phyloP scores from a whole-genome alignment of 2,113 vertebrate genomes.

The Chloropsis cyanopogon region DNA sequence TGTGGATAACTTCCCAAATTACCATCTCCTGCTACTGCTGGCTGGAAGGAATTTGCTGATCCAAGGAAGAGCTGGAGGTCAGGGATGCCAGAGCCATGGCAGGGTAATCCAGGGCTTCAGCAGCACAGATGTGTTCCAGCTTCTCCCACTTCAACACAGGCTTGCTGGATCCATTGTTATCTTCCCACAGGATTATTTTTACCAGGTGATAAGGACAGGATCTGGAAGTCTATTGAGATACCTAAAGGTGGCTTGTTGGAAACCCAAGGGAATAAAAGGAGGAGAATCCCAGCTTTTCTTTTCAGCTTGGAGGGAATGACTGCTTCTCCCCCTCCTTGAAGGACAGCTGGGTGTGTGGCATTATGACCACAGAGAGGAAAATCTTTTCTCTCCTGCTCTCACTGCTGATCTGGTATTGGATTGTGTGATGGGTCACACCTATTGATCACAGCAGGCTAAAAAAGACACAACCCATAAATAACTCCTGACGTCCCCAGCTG shows the following conservation, averaged over 20 bases:
- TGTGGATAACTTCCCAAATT: neutral
- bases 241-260: neutral
- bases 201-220: neutral
- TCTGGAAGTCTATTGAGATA: neutral
- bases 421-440: conserved; percentile 4
- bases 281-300: neutral
- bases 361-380: neutral
- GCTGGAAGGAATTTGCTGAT: neutral
- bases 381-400: neutral
- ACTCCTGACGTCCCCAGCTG: conserved; percentile 17
- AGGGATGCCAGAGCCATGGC: neutral
- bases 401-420: neutral
- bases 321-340: neutral
- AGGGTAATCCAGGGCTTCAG: neutral
- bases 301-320: neutral
- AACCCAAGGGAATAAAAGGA: neutral
- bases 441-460: conserved; percentile 50
- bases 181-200: neutral
- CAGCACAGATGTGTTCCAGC: neutral
- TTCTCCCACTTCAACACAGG: neutral
- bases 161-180: neutral
- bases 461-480: conserved; percentile 35
- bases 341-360: neutral
- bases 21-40: neutral
- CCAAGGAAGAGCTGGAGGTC: neutral